phyloP scores from a whole-genome alignment of 2,797 vertebrate genomes.

The Ceryle rudis region DNA sequence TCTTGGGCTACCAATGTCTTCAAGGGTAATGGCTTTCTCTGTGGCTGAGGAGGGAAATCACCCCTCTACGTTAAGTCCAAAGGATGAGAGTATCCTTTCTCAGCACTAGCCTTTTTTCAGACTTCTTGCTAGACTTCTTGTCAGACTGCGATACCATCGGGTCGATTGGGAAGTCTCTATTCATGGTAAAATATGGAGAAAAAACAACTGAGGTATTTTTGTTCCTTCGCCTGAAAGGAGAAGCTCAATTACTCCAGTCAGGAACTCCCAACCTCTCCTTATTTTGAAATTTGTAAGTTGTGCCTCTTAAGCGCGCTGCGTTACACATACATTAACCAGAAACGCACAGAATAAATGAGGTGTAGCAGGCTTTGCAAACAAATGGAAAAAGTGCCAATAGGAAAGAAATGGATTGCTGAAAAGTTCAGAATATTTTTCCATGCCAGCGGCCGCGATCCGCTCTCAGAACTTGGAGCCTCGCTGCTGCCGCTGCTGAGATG shows the following conservation, averaged over 20 bases:
- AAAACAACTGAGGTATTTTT: neutral
- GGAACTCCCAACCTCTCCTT: neutral
- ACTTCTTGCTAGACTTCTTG: neutral
- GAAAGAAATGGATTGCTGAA: neutral
- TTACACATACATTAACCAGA: neutral
- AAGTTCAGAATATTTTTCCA: neutral
- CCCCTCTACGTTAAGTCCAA: neutral
- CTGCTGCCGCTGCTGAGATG: neutral
- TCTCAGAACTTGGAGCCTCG: rapidly evolving
- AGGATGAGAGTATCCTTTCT: neutral
- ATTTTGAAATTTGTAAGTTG: neutral
- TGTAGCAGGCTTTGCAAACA: neutral
- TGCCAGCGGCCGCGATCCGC: neutral
- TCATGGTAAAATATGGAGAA: neutral
- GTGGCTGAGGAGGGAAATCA: neutral
- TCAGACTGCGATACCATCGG: neutral
- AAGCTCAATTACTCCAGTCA: neutral
- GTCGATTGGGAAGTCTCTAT: neutral
- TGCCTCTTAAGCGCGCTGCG: neutral
- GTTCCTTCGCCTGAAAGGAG: neutral
- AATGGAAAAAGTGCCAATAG: neutral
- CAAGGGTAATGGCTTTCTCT: neutral
- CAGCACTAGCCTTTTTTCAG: neutral
- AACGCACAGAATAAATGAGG: neutral
- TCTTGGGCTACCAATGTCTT: neutral